Evolutionary conservation across 2,113 vertebrate species (phyloP).

Genomic region (Mungos mungo): DNA sequence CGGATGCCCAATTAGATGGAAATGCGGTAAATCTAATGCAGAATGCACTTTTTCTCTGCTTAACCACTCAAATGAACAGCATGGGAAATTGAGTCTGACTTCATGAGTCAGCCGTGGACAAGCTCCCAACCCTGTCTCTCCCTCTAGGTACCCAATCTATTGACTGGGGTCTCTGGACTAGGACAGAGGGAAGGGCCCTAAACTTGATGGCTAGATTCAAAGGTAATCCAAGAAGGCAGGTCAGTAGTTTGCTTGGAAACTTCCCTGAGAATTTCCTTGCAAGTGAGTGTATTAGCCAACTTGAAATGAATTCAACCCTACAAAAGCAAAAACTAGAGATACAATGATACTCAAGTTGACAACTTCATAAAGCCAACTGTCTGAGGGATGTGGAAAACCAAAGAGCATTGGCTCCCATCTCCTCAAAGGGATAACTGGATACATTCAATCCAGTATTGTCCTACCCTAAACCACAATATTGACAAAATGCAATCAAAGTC

Average conservation of each 20-base stretch:
- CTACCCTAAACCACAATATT: background rate
- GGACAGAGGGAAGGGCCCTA: background rate
- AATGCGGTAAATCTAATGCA: background rate
- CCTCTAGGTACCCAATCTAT: background rate
- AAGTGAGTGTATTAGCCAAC: background rate
- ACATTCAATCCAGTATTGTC: background rate
- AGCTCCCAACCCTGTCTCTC: background rate
- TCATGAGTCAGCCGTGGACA: background rate
- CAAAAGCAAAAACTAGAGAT: background rate
- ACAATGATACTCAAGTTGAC: background rate
- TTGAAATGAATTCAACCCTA: background rate
- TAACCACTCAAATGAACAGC: slow-evolving; percentile 60
- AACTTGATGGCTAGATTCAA: background rate
- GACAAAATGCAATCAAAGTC: background rate
- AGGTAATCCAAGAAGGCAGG: background rate
- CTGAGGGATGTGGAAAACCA: background rate
- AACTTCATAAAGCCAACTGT: background rate
- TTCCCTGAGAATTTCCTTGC: background rate
- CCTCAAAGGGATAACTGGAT: background rate
- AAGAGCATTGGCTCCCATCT: background rate
- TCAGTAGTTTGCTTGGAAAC: background rate
- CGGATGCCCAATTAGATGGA: slow-evolving; percentile 55
- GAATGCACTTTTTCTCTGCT: slow-evolving; percentile 2
- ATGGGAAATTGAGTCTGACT: slow-evolving; percentile 72
- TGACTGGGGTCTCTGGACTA: background rate